phyloP scores from a whole-genome alignment of 2,888 invertebrate species.

The Stenotaenia linearis region DNA sequence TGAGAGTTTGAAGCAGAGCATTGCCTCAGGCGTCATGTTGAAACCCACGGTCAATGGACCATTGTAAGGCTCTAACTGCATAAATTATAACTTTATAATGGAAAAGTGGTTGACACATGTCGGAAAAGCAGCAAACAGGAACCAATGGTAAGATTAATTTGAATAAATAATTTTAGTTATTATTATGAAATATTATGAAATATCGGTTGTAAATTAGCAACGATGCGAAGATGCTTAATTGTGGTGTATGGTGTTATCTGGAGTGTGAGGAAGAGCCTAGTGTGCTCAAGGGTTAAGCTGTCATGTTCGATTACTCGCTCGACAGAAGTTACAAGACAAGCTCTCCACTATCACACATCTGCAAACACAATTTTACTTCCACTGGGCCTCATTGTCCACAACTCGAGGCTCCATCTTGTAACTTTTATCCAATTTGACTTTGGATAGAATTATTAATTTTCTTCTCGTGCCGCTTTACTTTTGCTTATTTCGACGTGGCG shows the following conservation, averaged over 20 bases:
- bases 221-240: conserved; percentile 5
- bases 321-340: not conserved
- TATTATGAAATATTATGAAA: too few relatives aligned
- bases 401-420: not conserved
- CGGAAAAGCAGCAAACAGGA: too few relatives aligned
- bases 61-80: too few relatives aligned
- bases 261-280: conserved; percentile 1
- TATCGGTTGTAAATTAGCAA: not conserved
- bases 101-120: too few relatives aligned
- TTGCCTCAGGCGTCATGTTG: too few relatives aligned
- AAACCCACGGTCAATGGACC: too few relatives aligned
- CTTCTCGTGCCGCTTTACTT: not conserved
- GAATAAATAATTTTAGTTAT: too few relatives aligned
- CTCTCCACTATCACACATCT: conserved; percentile 3
- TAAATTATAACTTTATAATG: too few relatives aligned
- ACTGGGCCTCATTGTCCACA: not conserved
- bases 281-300: conserved; percentile 14
- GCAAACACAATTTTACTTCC: not conserved
- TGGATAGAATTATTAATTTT: not conserved
- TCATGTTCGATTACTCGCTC: conserved; percentile 1
- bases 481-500: not conserved
- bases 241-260: not conserved
- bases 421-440: not conserved
- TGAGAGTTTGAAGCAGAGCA: too few relatives aligned
- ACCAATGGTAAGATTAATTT: too few relatives aligned